phyloP scores from a whole-genome alignment of 1,140 invertebrate species.

The Elysia chlorotica region DNA sequence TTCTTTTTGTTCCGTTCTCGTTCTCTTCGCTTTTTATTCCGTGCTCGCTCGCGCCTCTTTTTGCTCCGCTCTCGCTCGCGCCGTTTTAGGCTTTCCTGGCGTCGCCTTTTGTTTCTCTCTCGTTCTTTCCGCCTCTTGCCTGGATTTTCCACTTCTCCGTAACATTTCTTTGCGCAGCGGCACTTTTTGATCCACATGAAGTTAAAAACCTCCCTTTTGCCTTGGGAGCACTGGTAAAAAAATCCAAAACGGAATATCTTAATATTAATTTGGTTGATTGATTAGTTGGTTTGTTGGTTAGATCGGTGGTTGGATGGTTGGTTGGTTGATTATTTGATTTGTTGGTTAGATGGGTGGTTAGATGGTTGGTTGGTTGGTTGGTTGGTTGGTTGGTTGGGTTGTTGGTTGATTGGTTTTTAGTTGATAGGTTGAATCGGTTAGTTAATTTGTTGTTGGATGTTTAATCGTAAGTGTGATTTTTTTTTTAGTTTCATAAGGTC shows the following conservation, averaged over 20 bases:
- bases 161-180: conserved; percentile 40
- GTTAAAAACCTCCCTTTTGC: conserved; percentile 29
- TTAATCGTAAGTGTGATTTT: too few relatives aligned
- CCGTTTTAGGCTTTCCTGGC: too few relatives aligned
- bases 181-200: conserved; percentile 56
- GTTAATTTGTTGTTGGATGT: too few relatives aligned
- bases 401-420: not conserved
- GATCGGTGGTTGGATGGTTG: too few relatives aligned
- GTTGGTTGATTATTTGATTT: not conserved
- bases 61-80: not conserved
- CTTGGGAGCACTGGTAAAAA: conserved; percentile 46
- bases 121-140: too few relatives aligned
- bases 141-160: conserved; percentile 17
- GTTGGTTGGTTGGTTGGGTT: not conserved
- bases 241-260: not conserved
- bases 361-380: not conserved
- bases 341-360: not conserved
- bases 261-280: not conserved
- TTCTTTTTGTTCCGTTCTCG: not conserved
- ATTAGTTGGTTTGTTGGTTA: not conserved
- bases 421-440: too few relatives aligned
- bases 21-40: not conserved
- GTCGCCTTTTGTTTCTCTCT: not conserved
- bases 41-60: not conserved
- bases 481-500: too few relatives aligned